phyloP scores from a whole-genome alignment of 1,140 invertebrate species.

The Drosophila sp. region DNA sequence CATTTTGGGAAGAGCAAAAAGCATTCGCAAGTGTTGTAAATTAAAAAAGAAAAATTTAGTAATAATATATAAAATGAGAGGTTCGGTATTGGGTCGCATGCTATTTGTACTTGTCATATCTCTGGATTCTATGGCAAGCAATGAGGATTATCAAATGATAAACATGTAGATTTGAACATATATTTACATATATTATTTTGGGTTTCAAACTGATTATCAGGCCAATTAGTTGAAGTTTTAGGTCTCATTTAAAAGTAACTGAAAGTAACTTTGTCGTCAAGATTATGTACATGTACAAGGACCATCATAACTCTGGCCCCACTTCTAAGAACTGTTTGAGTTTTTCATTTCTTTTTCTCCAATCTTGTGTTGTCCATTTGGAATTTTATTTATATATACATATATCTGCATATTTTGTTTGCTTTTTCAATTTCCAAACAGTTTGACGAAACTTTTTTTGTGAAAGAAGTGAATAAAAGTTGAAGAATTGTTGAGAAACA shows the following conservation, averaged over 20 bases:
- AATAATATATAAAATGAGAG: slow-evolving; percentile 7
- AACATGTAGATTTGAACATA: neutral
- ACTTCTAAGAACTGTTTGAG: slow-evolving; percentile 16
- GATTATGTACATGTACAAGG: slow-evolving; percentile 15
- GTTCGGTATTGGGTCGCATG: slow-evolving; percentile 6
- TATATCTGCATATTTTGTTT: slow-evolving; percentile 19
- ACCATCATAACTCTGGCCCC: slow-evolving; percentile 5
- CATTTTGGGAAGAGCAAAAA: slow-evolving; percentile 22
- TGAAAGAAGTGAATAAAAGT: slow-evolving; percentile 45
- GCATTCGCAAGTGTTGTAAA: slow-evolving; percentile 32
- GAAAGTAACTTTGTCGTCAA: slow-evolving; percentile 10
- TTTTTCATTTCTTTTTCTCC: neutral
- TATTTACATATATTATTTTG: neutral
- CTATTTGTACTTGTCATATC: slow-evolving; percentile 6
- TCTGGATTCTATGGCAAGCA: neutral
- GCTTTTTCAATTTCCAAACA: slow-evolving; percentile 52
- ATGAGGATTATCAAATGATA: neutral
- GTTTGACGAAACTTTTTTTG: slow-evolving; percentile 50
- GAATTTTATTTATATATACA: slow-evolving; percentile 21
- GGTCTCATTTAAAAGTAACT: neutral
- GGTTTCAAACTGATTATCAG: slow-evolving; percentile 6
- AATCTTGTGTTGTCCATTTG: slow-evolving; percentile 3
- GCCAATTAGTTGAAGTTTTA: slow-evolving; percentile 46
- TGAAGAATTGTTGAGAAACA: slow-evolving; percentile 31
- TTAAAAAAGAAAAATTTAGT: neutral